Evolutionary conservation across 2,113 vertebrate genomes (phyloP).

Genomic region (Neotoma lepida): DNA sequence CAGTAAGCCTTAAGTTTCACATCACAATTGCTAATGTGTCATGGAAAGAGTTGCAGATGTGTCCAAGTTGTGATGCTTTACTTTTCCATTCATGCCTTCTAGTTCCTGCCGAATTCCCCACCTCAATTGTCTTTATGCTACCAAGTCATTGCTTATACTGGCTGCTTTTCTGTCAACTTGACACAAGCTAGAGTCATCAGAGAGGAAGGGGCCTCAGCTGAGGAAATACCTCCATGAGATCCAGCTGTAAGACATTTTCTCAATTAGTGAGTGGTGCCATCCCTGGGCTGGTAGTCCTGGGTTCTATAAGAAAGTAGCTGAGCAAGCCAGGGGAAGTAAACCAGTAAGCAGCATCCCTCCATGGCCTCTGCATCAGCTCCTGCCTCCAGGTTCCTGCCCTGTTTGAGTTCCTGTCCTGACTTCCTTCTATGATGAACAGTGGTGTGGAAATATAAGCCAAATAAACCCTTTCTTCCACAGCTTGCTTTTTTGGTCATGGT

Average conservation of each 20-base stretch:
- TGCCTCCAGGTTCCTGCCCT: background rate
- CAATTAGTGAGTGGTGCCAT: background rate
- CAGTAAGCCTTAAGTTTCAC: slow-evolving; percentile 12
- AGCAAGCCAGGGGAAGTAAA: background rate
- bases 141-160: background rate
- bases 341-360: background rate
- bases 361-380: background rate
- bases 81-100: slow-evolving; percentile 16
- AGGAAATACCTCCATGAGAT: background rate
- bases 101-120: slow-evolving; percentile 20
- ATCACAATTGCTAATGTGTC: slow-evolving; percentile 20
- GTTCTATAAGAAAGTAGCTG: background rate
- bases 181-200: background rate
- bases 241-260: background rate
- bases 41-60: background rate
- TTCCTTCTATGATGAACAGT: background rate
- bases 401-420: background rate
- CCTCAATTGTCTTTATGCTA: slow-evolving; percentile 13
- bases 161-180: background rate
- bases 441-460: background rate
- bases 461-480: background rate
- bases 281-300: background rate
- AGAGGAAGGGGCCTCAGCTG: background rate
- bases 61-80: background rate
- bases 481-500: background rate